A percentile compares a stretch with the other conserved stretches of the same genome.
Evolutionary conservation across 1,140 invertebrate species (phyloP).

Genomic region (Drosophila kurseongensis): DNA sequence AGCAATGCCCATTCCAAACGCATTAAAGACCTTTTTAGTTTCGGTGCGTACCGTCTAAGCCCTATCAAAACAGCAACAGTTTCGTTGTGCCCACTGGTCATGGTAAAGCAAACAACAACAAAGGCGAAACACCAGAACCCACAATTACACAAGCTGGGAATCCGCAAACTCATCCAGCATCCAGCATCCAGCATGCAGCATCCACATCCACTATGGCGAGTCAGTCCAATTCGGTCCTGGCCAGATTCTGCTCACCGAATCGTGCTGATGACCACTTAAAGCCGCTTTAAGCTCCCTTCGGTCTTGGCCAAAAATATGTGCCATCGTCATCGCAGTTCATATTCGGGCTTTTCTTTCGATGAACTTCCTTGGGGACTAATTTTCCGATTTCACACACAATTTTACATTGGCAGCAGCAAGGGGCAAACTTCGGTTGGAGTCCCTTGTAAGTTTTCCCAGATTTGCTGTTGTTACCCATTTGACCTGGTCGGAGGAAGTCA

Average conservation of each 20-base stretch:
- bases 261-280: slow-evolving; percentile 52
- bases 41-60: slow-evolving; percentile 1
- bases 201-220: background rate
- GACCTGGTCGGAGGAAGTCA: slow-evolving; percentile 32
- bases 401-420: slow-evolving; percentile 36
- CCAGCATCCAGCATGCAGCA: background rate
- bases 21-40: background rate
- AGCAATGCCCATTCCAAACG: background rate
- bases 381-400: slow-evolving; percentile 52
- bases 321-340: slow-evolving; percentile 32
- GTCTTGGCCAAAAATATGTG: slow-evolving; percentile 13
- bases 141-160: slow-evolving; percentile 35
- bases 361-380: slow-evolving; percentile 49
- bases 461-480: slow-evolving; percentile 43
- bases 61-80: slow-evolving; percentile 41
- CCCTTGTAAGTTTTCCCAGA: slow-evolving; percentile 28
- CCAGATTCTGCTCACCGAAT: slow-evolving; percentile 10
- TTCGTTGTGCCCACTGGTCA: slow-evolving; percentile 14
- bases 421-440: slow-evolving; percentile 9
- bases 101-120: slow-evolving; percentile 19
- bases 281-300: slow-evolving; percentile 35
- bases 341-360: slow-evolving; percentile 24
- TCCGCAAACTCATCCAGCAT: slow-evolving; percentile 35
- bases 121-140: slow-evolving; percentile 12
- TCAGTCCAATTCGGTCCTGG: slow-evolving; percentile 12